A percentile compares a stretch with the other conserved stretches of the same genome.
These are phyloP conservation scores for Syngnathus rostellatus DNA, from an alignment of 2,797 vertebrate genomes.

Conservation along the genomic window DNA sequence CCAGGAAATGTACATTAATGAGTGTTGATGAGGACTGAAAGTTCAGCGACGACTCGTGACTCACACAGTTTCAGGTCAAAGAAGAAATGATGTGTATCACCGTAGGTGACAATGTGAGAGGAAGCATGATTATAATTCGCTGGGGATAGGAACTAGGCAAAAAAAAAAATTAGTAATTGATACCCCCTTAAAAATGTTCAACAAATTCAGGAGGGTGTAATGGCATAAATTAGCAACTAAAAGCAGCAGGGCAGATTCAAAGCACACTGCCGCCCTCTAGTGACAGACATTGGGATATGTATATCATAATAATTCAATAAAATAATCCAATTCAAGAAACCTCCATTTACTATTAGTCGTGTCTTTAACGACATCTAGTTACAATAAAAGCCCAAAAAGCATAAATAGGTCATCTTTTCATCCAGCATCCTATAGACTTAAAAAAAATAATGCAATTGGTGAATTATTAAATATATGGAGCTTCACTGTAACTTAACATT, in stretches of 20 bases:
- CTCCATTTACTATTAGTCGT: background rate
- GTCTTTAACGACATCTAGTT: background rate
- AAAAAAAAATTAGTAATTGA: background rate
- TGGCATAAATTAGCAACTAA: no score
- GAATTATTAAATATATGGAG: background rate
- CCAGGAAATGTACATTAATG: conserved; percentile 35
- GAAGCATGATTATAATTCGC: background rate
- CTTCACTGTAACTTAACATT: background rate
- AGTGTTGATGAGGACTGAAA: background rate
- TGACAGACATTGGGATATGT: conserved; percentile 34
- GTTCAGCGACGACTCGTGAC: background rate
- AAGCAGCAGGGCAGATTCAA: background rate
- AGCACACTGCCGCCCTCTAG: conserved; percentile 50
- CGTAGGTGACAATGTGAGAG: background rate
- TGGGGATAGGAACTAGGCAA: background rate
- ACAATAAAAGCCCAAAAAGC: background rate
- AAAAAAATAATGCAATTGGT: background rate
- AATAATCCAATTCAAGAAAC: no score
- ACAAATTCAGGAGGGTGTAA: no score
- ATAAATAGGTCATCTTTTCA: background rate
- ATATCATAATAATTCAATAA: no score
- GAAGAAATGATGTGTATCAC: background rate
- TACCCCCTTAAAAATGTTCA: background rate
- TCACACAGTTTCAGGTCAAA: background rate
- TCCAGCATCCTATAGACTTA: background rate